Percentiles rank a stretch among this genome's conserved stretches.
phyloP scores from a whole-genome alignment of 1,140 invertebrate genomes.

The Lineus longissimus region DNA sequence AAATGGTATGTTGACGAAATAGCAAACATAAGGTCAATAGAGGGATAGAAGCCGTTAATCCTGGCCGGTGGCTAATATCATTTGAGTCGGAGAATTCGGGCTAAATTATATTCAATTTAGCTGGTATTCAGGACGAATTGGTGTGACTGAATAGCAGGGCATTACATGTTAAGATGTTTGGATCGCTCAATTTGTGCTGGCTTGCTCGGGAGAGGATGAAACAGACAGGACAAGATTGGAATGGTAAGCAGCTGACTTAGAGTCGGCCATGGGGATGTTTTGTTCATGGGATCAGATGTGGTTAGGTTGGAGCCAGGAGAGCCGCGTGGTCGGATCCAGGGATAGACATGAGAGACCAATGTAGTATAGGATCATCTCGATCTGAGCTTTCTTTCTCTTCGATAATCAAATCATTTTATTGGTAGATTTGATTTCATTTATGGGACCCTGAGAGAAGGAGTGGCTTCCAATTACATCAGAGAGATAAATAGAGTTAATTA shows the following conservation, averaged over 20 bases:
- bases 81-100: conserved; percentile 27
- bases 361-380: too few species aligned
- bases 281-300: not conserved
- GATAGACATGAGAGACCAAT: too few species aligned
- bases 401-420: too few species aligned
- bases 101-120: conserved; percentile 25
- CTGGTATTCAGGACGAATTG: conserved; percentile 8
- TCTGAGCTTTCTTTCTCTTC: too few species aligned
- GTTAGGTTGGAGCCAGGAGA: too few species aligned
- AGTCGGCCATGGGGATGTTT: not conserved
- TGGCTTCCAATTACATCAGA: too few species aligned
- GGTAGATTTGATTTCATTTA: too few species aligned
- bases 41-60: conserved; percentile 10
- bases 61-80: conserved; percentile 17
- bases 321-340: too few species aligned
- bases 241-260: not conserved
- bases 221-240: not conserved
- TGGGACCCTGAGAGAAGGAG: too few species aligned
- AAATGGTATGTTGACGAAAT: conserved; percentile 15
- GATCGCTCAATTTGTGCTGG: not conserved
- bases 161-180: not conserved
- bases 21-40: conserved; percentile 25
- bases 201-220: not conserved
- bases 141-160: not conserved
- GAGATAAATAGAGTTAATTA: too few species aligned